phyloP scores from a whole-genome alignment of 1,140 invertebrate species.

The Magallana angulata region DNA sequence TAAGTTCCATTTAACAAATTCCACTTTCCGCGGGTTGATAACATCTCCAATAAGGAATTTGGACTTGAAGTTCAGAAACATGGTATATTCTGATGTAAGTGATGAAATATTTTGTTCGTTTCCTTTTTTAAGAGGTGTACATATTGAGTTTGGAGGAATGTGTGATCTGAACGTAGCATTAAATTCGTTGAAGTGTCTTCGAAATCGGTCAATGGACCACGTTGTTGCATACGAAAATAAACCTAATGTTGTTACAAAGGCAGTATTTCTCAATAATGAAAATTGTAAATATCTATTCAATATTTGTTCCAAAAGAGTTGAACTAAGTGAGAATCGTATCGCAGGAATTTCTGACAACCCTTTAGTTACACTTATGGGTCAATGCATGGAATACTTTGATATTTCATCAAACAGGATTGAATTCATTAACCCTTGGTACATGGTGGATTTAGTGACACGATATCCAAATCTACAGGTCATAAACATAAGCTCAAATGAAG shows the following conservation, averaged over 20 bases:
- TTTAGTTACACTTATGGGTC: not conserved
- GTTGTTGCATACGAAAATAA: not conserved
- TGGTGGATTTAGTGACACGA: not conserved
- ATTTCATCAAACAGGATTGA: not conserved
- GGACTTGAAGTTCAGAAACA: not conserved
- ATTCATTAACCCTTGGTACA: not conserved
- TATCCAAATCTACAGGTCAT: not conserved
- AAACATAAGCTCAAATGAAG: not conserved
- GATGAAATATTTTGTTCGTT: not conserved
- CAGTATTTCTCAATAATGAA: not conserved
- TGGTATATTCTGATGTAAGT: not conserved
- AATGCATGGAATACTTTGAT: not conserved
- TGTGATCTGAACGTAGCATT: not conserved
- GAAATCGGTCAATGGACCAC: not conserved
- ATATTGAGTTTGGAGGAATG: not conserved
- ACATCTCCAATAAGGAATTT: not conserved
- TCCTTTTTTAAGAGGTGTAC: not conserved
- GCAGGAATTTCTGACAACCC: not conserved
- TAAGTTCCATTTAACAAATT: not conserved
- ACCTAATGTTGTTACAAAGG: not conserved
- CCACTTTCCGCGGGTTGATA: not conserved
- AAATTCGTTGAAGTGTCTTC: not conserved
- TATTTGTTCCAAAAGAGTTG: not conserved
- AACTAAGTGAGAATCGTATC: not conserved
- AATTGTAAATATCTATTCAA: not conserved